phyloP scores from a whole-genome alignment of 2,888 invertebrate genomes.

The Xestoiulus laeticollis region DNA sequence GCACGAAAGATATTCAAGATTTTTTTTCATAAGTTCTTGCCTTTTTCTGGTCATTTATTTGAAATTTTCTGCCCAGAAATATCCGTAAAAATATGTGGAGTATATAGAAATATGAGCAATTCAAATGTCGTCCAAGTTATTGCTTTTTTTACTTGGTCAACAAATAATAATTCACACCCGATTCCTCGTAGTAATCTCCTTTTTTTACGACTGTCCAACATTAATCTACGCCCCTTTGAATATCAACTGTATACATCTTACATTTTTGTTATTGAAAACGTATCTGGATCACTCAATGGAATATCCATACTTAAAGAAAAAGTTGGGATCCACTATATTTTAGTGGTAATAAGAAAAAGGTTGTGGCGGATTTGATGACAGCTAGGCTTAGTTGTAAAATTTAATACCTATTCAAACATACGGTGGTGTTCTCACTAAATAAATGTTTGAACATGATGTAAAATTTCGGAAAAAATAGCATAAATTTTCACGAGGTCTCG shows the following conservation, averaged over 20 bases:
- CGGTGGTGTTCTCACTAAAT: not conserved
- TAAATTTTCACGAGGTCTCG: too few relatives aligned
- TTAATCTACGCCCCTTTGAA: not conserved
- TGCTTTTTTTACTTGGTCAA: not conserved
- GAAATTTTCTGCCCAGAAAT: not conserved
- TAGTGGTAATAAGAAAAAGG: not conserved
- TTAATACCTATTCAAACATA: not conserved
- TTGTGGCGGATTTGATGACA: not conserved
- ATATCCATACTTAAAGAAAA: not conserved
- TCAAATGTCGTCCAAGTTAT: not conserved
- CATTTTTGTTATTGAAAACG: not conserved
- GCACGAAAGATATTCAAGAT: not conserved
- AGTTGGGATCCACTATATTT: not conserved
- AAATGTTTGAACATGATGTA: not conserved
- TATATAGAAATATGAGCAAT: not conserved
- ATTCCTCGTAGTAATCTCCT: not conserved
- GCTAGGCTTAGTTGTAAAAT: not conserved
- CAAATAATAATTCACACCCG: not conserved
- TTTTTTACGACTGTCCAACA: not conserved
- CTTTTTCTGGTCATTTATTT: not conserved
- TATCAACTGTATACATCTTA: not conserved
- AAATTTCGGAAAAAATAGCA: not conserved
- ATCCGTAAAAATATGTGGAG: not conserved
- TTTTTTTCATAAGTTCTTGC: not conserved
- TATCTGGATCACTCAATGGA: not conserved